A percentile compares a stretch with the other conserved stretches of the same genome.
Conservation (phyloP, 2,888 invertebrate genomes). For the Standfussiana lucernea region DNA sequence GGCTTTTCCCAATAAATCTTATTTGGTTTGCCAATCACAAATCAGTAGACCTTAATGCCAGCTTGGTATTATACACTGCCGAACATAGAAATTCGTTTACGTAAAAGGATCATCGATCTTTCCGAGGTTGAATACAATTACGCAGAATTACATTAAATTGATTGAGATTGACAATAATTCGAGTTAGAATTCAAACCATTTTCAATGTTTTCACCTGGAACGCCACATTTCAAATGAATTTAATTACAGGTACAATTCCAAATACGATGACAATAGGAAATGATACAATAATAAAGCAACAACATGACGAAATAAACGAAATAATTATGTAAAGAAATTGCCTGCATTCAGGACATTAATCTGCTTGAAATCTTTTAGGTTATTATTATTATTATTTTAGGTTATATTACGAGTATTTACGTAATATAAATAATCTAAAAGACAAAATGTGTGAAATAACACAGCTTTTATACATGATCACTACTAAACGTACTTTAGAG, state of each 20-base stretch:
- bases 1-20: not conserved
- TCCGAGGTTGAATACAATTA: slow-evolving; percentile 10
- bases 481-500: no score
- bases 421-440: no score
- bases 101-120: slow-evolving; percentile 27
- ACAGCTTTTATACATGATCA: no score
- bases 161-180: slow-evolving; percentile 23
- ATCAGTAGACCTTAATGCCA: slow-evolving; percentile 35
- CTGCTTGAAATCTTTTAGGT: no score
- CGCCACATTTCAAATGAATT: no score
- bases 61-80: slow-evolving; percentile 13
- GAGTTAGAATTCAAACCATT: slow-evolving; percentile 8
- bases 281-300: not conserved
- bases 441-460: no score
- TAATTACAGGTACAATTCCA: not conserved
- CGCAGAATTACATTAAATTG: slow-evolving; percentile 3
- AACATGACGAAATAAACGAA: not conserved
- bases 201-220: not conserved
- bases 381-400: no score
- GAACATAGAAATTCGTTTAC: slow-evolving; percentile 29
- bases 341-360: not conserved
- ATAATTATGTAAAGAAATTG: not conserved
- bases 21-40: slow-evolving; percentile 16
- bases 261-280: not conserved
- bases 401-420: no score